phyloP scores from a whole-genome alignment of 1,140 invertebrate genomes.

The Monochamus saltuarius region DNA sequence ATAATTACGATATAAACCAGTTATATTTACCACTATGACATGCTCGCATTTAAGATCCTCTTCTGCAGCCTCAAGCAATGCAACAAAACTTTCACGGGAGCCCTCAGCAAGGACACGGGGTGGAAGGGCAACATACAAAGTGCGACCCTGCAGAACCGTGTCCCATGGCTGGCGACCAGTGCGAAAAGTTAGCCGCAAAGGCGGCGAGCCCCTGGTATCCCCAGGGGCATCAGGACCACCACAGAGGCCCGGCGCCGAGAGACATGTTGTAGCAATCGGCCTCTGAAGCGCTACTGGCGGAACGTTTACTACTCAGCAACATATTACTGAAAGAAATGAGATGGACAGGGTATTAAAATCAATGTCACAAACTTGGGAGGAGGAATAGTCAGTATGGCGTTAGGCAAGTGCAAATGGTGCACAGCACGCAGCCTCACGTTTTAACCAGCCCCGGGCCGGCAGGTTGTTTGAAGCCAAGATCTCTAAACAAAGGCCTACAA shows the following conservation, averaged over 20 bases:
- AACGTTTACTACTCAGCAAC: conserved; percentile 57
- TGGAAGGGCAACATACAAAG: conserved; percentile 85
- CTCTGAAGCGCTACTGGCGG: conserved; percentile 58
- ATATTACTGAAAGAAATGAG: conserved; percentile 34
- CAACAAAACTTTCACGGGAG: conserved; percentile 90
- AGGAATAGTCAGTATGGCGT: neutral
- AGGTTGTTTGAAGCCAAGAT: too few species aligned
- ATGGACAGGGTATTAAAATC: neutral
- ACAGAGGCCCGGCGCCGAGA: conserved; percentile 98
- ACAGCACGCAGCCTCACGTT: too few species aligned
- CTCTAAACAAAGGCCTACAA: too few species aligned
- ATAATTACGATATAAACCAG: neutral
- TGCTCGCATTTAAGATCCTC: conserved; percentile 82
- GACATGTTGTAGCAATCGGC: conserved; percentile 75
- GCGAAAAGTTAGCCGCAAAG: conserved; percentile 49
- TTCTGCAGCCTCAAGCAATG: conserved; percentile 93
- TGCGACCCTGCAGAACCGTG: conserved; percentile 68
- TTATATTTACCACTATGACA: conserved; percentile 63
- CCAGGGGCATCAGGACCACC: conserved; percentile 92
- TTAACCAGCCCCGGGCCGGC: too few species aligned
- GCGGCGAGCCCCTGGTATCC: conserved; percentile 48
- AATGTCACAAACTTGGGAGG: neutral
- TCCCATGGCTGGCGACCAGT: conserved; percentile 49
- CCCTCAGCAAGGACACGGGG: conserved; percentile 80
- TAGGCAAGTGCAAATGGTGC: too few species aligned